A percentile compares a stretch with the other conserved stretches of the same genome.
Conservation (phyloP, 2,888 invertebrate species). For the Leucozona laternaria region DNA sequence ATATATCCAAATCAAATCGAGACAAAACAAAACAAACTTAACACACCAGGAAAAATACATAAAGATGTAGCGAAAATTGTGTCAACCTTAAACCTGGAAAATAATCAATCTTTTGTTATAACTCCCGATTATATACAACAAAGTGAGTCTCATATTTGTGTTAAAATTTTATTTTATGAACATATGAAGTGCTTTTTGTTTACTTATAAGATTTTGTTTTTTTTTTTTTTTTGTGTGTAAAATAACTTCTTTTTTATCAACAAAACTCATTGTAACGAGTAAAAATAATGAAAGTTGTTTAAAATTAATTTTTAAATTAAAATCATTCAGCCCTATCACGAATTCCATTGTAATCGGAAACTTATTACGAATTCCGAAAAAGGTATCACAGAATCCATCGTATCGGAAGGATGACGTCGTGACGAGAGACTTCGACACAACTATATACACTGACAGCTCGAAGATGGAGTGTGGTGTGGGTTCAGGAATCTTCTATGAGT, state of each 20-base stretch:
- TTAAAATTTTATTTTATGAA: not conserved
- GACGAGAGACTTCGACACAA: no score
- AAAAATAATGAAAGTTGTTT: no score
- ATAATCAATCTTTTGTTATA: constrained; percentile 88
- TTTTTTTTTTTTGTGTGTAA: not conserved
- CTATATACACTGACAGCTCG: no score
- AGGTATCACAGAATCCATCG: no score
- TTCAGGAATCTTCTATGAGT: no score
- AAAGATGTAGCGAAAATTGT: constrained; percentile 59
- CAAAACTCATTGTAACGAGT: no score
- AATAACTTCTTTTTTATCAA: not conserved
- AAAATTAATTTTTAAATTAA: no score
- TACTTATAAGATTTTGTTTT: not conserved
- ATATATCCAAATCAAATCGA: constrained; percentile 44
- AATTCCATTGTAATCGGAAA: no score
- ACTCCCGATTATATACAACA: constrained; percentile 97
- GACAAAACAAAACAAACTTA: constrained; percentile 47
- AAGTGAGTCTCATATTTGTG: constrained; percentile 86
- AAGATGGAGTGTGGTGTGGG: no score
- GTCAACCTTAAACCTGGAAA: constrained; percentile 55
- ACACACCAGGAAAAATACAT: constrained; percentile 47
- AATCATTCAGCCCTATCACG: no score
- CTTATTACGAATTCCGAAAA: no score
- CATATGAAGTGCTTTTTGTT: not conserved
- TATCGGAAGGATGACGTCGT: no score